Percentiles rank a stretch among this genome's conserved stretches.
Conservation (phyloP, 2,888 invertebrate genomes). For the Elegia similella region DNA sequence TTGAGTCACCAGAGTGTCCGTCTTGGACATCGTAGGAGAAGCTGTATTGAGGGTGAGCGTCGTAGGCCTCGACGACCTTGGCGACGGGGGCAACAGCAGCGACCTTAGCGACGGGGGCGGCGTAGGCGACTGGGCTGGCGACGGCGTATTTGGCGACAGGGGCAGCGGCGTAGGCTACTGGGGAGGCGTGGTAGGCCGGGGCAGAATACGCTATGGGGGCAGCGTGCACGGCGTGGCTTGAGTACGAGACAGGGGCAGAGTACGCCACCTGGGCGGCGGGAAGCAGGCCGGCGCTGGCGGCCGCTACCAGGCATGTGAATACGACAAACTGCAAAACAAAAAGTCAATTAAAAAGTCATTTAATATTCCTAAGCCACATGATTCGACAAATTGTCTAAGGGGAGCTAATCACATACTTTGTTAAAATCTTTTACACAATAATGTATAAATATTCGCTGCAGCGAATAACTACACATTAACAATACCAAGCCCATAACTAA, state of each 20-base stretch:
- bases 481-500: no score
- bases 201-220: constrained; percentile 24
- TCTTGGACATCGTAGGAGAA: constrained; percentile 77
- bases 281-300: constrained; percentile 50
- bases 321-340: constrained; percentile 47
- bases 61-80: constrained; percentile 45
- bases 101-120: constrained; percentile 37
- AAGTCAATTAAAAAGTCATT: constrained; percentile 15
- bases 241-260: constrained; percentile 38
- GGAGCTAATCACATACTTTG: no score
- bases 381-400: no score
- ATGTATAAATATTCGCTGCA: no score
- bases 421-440: no score
- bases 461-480: no score
- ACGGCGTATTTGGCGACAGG: constrained; percentile 36
- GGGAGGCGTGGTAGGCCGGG: constrained; percentile 34
- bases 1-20: constrained; percentile 71
- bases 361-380: no score
- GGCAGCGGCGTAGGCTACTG: constrained; percentile 42
- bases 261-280: constrained; percentile 46
- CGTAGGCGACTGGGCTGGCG: constrained; percentile 41
- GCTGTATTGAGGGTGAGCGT: constrained; percentile 56
- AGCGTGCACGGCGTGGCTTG: constrained; percentile 16
- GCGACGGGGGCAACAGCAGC: constrained; percentile 36
- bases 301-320: constrained; percentile 49